Evolutionary conservation across 1,140 invertebrate genomes (phyloP).

Genomic region (Phortica variegata): DNA sequence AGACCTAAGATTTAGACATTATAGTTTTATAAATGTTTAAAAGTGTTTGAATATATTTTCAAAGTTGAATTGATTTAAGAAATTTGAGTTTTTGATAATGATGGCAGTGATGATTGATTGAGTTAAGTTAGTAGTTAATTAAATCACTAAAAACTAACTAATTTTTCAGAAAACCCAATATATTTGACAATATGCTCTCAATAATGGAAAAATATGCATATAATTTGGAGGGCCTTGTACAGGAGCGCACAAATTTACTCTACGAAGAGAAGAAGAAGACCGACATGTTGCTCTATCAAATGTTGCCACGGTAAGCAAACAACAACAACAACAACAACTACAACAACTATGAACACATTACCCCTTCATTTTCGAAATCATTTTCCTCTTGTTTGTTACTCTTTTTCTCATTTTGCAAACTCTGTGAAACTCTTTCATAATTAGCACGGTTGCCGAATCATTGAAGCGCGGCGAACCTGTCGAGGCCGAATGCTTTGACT

Average conservation of each 20-base stretch:
- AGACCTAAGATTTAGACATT: neutral
- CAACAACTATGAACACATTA: neutral
- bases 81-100: too few species aligned
- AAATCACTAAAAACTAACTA: neutral
- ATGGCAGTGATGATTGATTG: too few species aligned
- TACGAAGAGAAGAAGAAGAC: slow-evolving; percentile 93
- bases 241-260: slow-evolving; percentile 83
- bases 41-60: neutral
- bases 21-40: neutral
- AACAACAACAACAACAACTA: neutral
- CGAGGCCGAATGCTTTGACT: slow-evolving; percentile 83
- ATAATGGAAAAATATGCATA: slow-evolving; percentile 94
- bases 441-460: slow-evolving; percentile 89
- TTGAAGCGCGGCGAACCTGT: slow-evolving; percentile 82
- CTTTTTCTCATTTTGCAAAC: too few species aligned
- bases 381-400: neutral
- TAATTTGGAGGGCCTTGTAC: slow-evolving; percentile 87
- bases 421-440: too few species aligned
- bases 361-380: neutral
- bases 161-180: slow-evolving; percentile 77
- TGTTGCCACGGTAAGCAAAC: slow-evolving; percentile 76
- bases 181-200: slow-evolving; percentile 93
- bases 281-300: slow-evolving; percentile 84
- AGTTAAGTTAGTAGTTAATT: too few species aligned
- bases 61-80: too few species aligned